Evolutionary conservation across 2,888 invertebrate genomes (phyloP), one percentile per base, ranked within the genome.

Genomic region (Andrena chrysosceles): DNA sequence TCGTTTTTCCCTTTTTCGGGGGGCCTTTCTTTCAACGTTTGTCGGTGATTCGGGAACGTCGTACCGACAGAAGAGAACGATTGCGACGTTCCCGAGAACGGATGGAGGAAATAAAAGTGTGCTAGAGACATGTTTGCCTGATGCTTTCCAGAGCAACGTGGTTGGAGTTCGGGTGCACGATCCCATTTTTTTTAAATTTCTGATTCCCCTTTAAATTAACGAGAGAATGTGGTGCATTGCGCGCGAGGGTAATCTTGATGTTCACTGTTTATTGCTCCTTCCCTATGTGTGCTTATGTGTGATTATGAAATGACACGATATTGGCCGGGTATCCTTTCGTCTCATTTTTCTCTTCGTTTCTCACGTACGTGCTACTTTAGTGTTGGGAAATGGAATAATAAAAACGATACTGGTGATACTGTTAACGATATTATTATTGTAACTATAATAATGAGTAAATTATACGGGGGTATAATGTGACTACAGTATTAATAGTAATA

Each of bases 81-180:
- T 26, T 62, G 31, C 31, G 29, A 66, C 68, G 59, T 63, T 66
- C 62, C 70, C 77, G 73, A 83, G 73, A 20, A 73, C 29, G 52
- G 54, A 71, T 82, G 71, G 59, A 56, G 52, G 52, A 77, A 49
- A 64, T 23, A 42, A 66, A 48, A 69, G 29, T 82, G 77, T 87
- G 89, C 77, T 87, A 89, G 52, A 87, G 87, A 87, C 87, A 87
- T 89, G 89, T 87, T 89, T 89, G 59, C 26, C 33, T 20, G 77
- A 79, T 69, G 54, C 49, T 60, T 62, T 49, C 13, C 10, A 2
- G 35, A 77, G 35, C 26, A 54, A 72, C 23, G 33, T 26, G 59
- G 42, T 54, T 64, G n/a, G 33, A 73, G 10, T n/a, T 60, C 60
- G 60, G 68, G n/a, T 52, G 63, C 52, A 33, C 48, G 48, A 69